Evolutionary conservation across 2,113 vertebrate species (phyloP).

Genomic region (Melanerpes formicivorus): DNA sequence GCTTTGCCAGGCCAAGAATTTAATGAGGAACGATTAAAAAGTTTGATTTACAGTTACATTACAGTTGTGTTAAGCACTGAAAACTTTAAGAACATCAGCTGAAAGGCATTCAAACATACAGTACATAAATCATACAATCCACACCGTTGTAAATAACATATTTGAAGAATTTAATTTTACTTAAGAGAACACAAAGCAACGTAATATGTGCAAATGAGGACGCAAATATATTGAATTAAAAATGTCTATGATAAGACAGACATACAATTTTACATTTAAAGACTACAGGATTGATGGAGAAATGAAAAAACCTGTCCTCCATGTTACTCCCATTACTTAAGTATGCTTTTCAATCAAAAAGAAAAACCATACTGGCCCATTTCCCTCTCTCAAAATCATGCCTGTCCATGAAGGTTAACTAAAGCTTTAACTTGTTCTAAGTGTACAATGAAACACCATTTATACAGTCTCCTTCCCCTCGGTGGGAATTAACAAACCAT

Average conservation of each 20-base stretch:
- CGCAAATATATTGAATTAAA: constrained; percentile 71
- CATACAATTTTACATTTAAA: constrained; percentile 56
- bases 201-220: constrained; percentile 61
- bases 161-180: constrained; percentile 74
- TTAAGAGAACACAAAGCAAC: constrained; percentile 72
- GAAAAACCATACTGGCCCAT: constrained; percentile 20
- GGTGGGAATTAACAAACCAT: constrained; percentile 11
- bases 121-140: constrained; percentile 78
- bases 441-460: constrained; percentile 42
- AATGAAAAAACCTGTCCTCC: constrained; percentile 24
- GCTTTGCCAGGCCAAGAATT: constrained; percentile 70
- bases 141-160: constrained; percentile 70
- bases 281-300: constrained; percentile 31
- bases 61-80: constrained; percentile 73
- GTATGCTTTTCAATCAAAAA: constrained; percentile 21
- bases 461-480: constrained; percentile 9
- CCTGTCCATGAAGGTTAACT: neutral
- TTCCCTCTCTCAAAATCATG: neutral
- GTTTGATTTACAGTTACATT: constrained; percentile 76
- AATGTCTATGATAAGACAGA: constrained; percentile 66
- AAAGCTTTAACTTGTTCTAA: constrained; percentile 46
- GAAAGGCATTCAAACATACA: constrained; percentile 74
- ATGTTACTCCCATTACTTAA: neutral
- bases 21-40: constrained; percentile 80
- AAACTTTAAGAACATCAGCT: constrained; percentile 74